Conservation (phyloP, 2,797 vertebrate species). For the Australoheros facetus region DNA sequence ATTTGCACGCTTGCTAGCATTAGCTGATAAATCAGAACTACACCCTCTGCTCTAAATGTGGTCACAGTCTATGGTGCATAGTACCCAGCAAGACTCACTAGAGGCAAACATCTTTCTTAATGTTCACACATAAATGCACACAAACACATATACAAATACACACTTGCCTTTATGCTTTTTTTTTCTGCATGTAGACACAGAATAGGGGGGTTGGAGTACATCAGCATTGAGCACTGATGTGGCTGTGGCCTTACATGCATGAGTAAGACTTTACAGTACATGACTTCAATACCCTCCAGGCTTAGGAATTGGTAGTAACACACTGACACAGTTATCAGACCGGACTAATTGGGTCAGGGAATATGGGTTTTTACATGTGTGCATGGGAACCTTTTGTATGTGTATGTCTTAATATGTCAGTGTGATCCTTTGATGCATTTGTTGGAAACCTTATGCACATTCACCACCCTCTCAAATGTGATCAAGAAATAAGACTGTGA, state of each 20-base stretch:
- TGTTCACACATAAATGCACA: not conserved
- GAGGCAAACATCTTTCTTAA: not conserved
- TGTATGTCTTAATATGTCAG: slow-evolving; percentile 7
- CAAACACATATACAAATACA: not conserved
- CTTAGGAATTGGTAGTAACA: slow-evolving; percentile 57
- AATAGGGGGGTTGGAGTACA: not conserved
- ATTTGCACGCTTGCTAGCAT: no score
- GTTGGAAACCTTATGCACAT: not conserved
- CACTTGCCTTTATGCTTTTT: not conserved
- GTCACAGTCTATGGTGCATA: no score
- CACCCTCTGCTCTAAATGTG: no score
- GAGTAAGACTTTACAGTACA: slow-evolving; percentile 70
- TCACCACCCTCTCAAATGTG: slow-evolving; percentile 3
- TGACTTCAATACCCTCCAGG: slow-evolving; percentile 63
- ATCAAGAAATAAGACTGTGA: not conserved
- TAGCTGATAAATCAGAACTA: no score
- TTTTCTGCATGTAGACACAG: not conserved
- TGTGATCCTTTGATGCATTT: slow-evolving; percentile 10
- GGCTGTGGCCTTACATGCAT: slow-evolving; percentile 71
- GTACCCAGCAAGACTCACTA: not conserved
- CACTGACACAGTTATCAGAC: slow-evolving; percentile 80
- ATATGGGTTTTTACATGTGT: slow-evolving; percentile 24
- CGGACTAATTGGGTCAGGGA: slow-evolving; percentile 68
- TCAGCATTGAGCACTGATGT: slow-evolving; percentile 61
- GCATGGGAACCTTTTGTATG: not conserved